phyloP scores from a whole-genome alignment of 2,888 invertebrate genomes.

The Diplazon laetatorius region DNA sequence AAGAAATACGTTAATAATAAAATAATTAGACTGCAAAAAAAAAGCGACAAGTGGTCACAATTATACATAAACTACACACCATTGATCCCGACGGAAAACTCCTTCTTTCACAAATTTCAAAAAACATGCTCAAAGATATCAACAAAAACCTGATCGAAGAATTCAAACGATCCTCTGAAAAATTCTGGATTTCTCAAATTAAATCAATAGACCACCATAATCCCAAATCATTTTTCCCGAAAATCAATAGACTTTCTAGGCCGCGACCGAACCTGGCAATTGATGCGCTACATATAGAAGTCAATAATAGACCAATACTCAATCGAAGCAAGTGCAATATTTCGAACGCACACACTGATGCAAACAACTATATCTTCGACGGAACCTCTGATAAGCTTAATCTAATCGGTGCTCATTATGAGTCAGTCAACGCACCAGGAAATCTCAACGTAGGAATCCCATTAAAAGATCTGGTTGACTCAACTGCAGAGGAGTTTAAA shows the following conservation, averaged over 20 bases:
- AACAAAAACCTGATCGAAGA: neutral
- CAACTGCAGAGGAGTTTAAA: too few species aligned
- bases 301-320: too few species aligned
- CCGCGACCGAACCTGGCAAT: neutral
- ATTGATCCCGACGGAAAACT: neutral
- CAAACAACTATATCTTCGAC: too few species aligned
- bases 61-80: neutral
- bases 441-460: too few species aligned
- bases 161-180: neutral
- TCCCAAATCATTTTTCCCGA: constrained; percentile 47
- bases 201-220: constrained; percentile 45
- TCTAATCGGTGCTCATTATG: neutral
- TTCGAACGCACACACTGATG: too few species aligned
- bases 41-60: neutral
- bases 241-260: constrained; percentile 42
- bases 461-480: too few species aligned
- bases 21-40: neutral
- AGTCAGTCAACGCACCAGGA: constrained; percentile 39
- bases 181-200: neutral
- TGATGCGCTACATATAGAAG: neutral
- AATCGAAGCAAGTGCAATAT: too few species aligned
- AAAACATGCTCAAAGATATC: neutral
- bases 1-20: neutral
- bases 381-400: too few species aligned
- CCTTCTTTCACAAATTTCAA: neutral